phyloP scores from a whole-genome alignment of 2,888 invertebrate genomes.

The Agriopis leucophaearia region DNA sequence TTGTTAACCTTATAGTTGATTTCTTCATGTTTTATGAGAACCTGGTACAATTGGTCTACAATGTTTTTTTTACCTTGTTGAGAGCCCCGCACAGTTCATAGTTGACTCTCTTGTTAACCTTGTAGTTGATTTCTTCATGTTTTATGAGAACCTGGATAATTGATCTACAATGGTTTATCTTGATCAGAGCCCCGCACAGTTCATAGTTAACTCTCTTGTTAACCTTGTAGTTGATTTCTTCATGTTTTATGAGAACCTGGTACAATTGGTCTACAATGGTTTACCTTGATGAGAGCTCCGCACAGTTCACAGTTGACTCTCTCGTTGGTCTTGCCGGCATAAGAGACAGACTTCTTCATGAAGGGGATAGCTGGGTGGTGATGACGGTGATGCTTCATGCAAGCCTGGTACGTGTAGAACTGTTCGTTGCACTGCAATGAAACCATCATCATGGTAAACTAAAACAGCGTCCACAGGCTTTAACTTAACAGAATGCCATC shows the following conservation, averaged over 20 bases:
- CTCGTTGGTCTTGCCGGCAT: constrained; percentile 49
- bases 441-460: neutral
- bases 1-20: too few relatives aligned
- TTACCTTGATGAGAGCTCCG: constrained; percentile 57
- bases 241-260: neutral
- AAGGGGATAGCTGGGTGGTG: constrained; percentile 49
- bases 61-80: too few relatives aligned
- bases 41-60: neutral
- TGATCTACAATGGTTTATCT: too few relatives aligned
- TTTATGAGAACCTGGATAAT: neutral
- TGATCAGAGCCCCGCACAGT: too few relatives aligned
- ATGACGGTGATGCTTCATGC: constrained; percentile 56
- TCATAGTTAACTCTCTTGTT: too few relatives aligned
- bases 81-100: too few relatives aligned
- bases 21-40: neutral
- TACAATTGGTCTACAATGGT: neutral
- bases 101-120: too few relatives aligned
- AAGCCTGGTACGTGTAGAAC: constrained; percentile 57
- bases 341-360: constrained; percentile 42
- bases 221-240: too few relatives aligned
- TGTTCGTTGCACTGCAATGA: constrained; percentile 45
- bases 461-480: neutral
- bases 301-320: constrained; percentile 68
- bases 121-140: too few relatives aligned
- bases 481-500: too few relatives aligned